Conservation (phyloP, 1,140 invertebrate genomes). For the Leptinotarsa defecta region DNA sequence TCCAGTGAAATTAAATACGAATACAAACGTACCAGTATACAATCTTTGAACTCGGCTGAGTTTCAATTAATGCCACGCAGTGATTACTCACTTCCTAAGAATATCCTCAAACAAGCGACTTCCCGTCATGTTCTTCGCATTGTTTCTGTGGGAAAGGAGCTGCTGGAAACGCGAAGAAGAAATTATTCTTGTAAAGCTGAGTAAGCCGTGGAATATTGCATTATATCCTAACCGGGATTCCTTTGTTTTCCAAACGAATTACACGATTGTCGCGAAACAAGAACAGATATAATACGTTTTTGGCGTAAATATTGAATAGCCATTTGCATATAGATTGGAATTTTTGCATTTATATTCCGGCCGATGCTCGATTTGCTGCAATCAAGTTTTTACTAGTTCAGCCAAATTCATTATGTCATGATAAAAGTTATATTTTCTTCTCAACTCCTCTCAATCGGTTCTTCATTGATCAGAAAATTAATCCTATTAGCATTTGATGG, state of each 20-base stretch:
- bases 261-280: conserved; percentile 9
- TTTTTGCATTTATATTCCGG: conserved; percentile 43
- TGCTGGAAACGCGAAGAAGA: conserved; percentile 12
- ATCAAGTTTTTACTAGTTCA: background rate
- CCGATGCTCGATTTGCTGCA: background rate
- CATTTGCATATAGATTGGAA: conserved; percentile 52
- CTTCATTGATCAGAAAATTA: too few relatives aligned
- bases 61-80: conserved; percentile 9
- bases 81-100: conserved; percentile 33
- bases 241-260: conserved; percentile 18
- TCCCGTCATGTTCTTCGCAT: conserved; percentile 29
- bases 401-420: too few relatives aligned
- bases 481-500: too few relatives aligned
- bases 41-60: background rate
- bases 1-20: too few relatives aligned
- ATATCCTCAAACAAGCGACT: conserved; percentile 29
- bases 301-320: conserved; percentile 48
- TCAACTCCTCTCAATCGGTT: too few relatives aligned
- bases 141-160: conserved; percentile 25
- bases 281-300: conserved; percentile 25
- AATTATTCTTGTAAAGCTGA: conserved; percentile 21
- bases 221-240: conserved; percentile 23
- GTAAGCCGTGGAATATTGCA: conserved; percentile 20
- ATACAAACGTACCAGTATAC: too few relatives aligned
- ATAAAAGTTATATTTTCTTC: too few relatives aligned